A percentile compares a stretch with the other conserved stretches of the same genome.
These are phyloP conservation scores for Mizuhopecten yessoensis DNA, from an alignment of 1,140 invertebrate species.

Conservation along the genomic window DNA sequence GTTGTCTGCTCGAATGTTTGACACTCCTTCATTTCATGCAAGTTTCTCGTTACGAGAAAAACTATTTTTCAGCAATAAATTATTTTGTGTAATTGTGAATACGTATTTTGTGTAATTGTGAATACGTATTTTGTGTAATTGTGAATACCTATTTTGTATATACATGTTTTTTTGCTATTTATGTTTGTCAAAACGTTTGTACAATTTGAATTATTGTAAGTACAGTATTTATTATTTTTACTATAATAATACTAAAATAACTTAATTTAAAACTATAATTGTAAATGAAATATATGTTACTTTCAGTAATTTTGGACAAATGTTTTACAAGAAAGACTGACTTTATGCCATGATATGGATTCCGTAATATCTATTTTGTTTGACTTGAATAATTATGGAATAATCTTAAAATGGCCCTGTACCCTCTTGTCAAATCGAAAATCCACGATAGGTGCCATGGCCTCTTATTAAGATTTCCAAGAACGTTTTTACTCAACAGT, in stretches of 20 bases:
- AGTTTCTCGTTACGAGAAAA: neutral
- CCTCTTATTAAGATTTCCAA: no score
- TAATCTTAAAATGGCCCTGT: no score
- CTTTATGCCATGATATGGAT: no score
- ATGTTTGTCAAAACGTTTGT: neutral
- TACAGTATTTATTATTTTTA: neutral
- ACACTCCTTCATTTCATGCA: neutral
- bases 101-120: neutral
- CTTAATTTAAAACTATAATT: no score
- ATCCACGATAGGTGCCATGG: no score
- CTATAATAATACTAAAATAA: neutral
- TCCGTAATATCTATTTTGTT: no score
- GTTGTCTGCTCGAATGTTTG: neutral
- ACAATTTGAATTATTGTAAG: neutral
- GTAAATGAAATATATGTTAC: neutral
- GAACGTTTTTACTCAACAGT: no score
- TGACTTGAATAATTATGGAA: no score
- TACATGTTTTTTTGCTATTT: neutral
- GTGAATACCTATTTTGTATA: neutral
- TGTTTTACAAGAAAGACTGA: no score
- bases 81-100: neutral
- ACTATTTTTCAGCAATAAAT: neutral
- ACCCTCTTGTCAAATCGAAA: no score
- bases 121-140: neutral
- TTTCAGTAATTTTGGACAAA: no score